Evolutionary conservation across 2,888 invertebrate species (phyloP).

Genomic region (Thera obeliscata): DNA sequence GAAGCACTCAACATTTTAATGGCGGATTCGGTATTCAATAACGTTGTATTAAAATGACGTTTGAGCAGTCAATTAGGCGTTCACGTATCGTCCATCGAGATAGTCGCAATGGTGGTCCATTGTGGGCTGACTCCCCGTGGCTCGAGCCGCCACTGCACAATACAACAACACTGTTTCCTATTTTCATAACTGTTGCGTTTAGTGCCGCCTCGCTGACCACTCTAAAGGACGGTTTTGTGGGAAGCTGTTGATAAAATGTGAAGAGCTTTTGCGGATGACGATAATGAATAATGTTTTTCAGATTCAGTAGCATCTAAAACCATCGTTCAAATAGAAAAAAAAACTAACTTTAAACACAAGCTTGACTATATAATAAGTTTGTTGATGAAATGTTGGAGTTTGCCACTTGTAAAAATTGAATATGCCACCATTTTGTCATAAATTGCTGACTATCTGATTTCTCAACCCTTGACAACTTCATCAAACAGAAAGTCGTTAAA

Average conservation of each 20-base stretch:
- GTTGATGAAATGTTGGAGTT: not conserved
- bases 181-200: constrained; percentile 76
- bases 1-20: constrained; percentile 46
- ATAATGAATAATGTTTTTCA: not conserved
- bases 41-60: constrained; percentile 79
- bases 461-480: constrained; percentile 48
- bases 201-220: constrained; percentile 74
- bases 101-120: constrained; percentile 82
- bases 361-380: not conserved
- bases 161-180: constrained; percentile 73
- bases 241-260: constrained; percentile 58
- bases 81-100: constrained; percentile 80
- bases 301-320: not conserved
- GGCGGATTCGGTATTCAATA: constrained; percentile 63
- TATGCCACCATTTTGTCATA: constrained; percentile 46
- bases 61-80: constrained; percentile 83
- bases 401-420: constrained; percentile 34
- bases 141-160: constrained; percentile 64
- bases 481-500: constrained; percentile 59
- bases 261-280: constrained; percentile 20
- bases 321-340: not conserved
- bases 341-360: not conserved
- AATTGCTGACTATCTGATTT: constrained; percentile 45
- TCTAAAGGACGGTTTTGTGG: constrained; percentile 72
- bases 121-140: constrained; percentile 72